Evolutionary conservation across 2,888 invertebrate genomes (phyloP).

Genomic region (Ditylenchus weischeri): DNA sequence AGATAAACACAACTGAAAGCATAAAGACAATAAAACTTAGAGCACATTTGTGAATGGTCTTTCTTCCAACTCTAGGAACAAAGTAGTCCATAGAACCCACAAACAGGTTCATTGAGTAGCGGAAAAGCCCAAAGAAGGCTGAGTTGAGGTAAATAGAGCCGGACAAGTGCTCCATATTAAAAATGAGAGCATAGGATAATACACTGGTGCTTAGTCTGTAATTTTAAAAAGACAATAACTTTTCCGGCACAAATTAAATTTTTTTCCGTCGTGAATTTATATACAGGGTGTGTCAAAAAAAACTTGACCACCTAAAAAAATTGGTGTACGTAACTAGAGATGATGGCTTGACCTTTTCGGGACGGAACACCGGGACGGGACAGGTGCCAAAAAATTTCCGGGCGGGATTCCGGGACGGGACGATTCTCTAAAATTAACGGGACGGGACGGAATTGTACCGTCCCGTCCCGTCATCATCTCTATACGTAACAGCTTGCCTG

Average conservation of each 20-base stretch:
- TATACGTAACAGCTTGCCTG: too few species aligned
- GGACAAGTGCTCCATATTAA: slow-evolving; percentile 53
- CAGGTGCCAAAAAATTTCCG: too few species aligned
- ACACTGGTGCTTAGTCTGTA: slow-evolving; percentile 44
- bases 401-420: too few species aligned
- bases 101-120: slow-evolving; percentile 39
- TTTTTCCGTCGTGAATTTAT: too few species aligned
- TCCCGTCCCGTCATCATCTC: too few species aligned
- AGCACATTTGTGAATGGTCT: slow-evolving; percentile 35
- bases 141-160: slow-evolving; percentile 49
- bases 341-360: too few species aligned
- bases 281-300: too few species aligned
- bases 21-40: slow-evolving; percentile 33
- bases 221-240: neutral
- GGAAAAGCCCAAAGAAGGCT: slow-evolving; percentile 39
- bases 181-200: slow-evolving; percentile 51
- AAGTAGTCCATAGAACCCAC: slow-evolving; percentile 40
- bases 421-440: too few species aligned
- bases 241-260: neutral
- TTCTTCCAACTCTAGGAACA: slow-evolving; percentile 37
- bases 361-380: too few species aligned
- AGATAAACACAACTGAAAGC: slow-evolving; percentile 22
- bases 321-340: too few species aligned
- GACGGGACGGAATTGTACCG: too few species aligned
- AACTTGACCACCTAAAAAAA: too few species aligned